Evolutionary conservation across 2,797 vertebrate species (phyloP), one percentile per base, ranked within the genome.

Genomic region (Channallabes apus): DNA sequence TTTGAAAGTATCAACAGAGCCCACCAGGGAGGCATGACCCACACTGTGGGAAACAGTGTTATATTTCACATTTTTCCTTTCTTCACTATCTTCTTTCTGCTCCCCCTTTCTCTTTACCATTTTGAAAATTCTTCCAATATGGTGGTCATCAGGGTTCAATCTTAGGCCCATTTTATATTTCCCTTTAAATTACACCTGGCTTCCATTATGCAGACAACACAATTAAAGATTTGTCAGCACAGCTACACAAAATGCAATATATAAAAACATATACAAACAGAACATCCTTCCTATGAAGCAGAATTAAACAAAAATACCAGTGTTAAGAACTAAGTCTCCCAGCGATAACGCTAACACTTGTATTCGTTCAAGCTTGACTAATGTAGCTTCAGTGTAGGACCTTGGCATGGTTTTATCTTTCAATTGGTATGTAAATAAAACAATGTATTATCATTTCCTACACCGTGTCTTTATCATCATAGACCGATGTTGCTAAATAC

Each of bases 401-500:
- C 77, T 79, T 62, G 77, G 29, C 41, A 65, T 9, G 0, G 41
- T 15, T 65, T 67, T 51, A 80, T 51, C n/a, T 12, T 51, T 62
- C 22, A 62, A 61, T 80, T 51, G 2, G 12, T 65, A 29, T 80
- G 78, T 80, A 65, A 80, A 80, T 80, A 80, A 80, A 80, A 67
- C 12, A 17, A 29, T 22, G 27, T 46, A 27, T 61, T 79, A 80
- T 80, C 17, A 46, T 80, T 80, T 80, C 35, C 35, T 18, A 80
- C 38, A 46, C 15, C 4, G 35, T 64, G 38, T 64, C 14, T 27
- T 35, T 7, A 18, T 46, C 27, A 64, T 46, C 35, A 41, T 61
- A 24, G 29, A 61, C 11, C 24, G 11, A 11, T 22, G 56, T 76
- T 76, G 14, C 22, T 29, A 4, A 20, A 41, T 11, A 22, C n/a